Percentiles rank a stretch among this genome's conserved stretches.
Conservation (phyloP, 2,113 vertebrate species). For the Xiphias gladius region DNA sequence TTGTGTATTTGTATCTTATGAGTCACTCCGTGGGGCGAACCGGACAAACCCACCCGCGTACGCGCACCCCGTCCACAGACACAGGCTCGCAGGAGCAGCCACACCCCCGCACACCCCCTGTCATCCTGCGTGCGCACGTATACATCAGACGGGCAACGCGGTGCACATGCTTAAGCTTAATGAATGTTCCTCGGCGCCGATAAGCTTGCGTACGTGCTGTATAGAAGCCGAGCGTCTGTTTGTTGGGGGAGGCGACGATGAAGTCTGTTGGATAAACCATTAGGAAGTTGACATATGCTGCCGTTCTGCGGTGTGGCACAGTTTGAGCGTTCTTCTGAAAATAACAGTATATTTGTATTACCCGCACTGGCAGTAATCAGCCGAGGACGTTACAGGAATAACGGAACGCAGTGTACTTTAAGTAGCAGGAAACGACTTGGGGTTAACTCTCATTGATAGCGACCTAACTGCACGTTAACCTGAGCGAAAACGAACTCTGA, state of each 20-base stretch:
- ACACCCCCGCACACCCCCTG: conserved; percentile 33
- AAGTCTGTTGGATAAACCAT: conserved; percentile 19
- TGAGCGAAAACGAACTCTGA: too few species aligned
- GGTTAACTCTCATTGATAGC: neutral
- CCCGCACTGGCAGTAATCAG: neutral
- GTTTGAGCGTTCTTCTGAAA: neutral
- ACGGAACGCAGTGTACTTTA: neutral
- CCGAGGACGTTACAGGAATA: neutral
- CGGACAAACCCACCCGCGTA: conserved; percentile 20
- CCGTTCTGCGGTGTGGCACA: conserved; percentile 1
- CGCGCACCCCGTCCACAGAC: conserved; percentile 5
- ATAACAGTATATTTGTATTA: neutral
- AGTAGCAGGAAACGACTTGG: neutral
- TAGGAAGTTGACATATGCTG: conserved; percentile 44
- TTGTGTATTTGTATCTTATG: conserved; percentile 21
- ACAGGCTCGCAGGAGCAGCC: neutral
- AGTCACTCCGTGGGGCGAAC: conserved; percentile 28
- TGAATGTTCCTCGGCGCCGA: conserved; percentile 36
- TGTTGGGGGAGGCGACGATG: conserved; percentile 18
- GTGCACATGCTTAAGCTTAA: conserved; percentile 16
- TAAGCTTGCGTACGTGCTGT: neutral
- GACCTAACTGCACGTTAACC: neutral
- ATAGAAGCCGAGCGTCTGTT: conserved; percentile 8
- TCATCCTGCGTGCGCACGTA: conserved; percentile 15
- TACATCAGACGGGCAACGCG: conserved; percentile 24